Base-by-base conservation (phyloP, 2,113 vertebrate species). In the Tretioscincus oriximinensis region DNA sequence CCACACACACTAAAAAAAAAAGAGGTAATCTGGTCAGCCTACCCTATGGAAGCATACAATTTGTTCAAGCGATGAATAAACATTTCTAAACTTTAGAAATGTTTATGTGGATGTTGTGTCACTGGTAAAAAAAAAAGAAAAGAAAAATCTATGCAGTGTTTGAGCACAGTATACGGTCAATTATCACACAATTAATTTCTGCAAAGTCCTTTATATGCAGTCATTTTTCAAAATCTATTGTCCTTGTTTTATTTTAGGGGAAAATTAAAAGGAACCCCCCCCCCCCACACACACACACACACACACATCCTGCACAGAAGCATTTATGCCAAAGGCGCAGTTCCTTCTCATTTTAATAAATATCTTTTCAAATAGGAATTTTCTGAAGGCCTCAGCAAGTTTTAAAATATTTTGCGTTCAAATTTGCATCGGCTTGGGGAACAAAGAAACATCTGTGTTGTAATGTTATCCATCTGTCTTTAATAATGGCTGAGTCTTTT, bases 381-480 rank as follows among this genome's bases (percentile, higher is more conserved):
- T 79, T 71, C 67, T 71, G 68, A 71, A 60, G 47, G 54, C 14
- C 67, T 79, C 54, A 79, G 73, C 73, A 81, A 76, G 51, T 76
- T 76, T 75, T 69, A 75, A 75, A 76, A 75, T 47, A 29, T 76
- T 76, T 81, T 68, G 73, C 54, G 61, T 81, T 61, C 35, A 69
- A 20, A 69, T 81, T 81, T 76, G n/a, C 76, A 61, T 76, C 73
- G 47, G 29, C 51, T 73, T 61, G 65, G 61, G 51, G 61, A 70
- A 12, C 68, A 73, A 75, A 69, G 73, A 69, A 81, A 76, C 80
- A 81, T 61, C 73, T 81, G 65, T 14, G 20, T 49, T 69, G n/a
- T 24, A 76, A 31, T 28, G 35, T 68, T 60, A 81, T 24, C 65
- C 80, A 63, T 75, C 73, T 76, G 73, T 28, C 65, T 81, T 81